phyloP scores from a whole-genome alignment of 2,113 vertebrate species.

The Myrmecophaga tridactyla region DNA sequence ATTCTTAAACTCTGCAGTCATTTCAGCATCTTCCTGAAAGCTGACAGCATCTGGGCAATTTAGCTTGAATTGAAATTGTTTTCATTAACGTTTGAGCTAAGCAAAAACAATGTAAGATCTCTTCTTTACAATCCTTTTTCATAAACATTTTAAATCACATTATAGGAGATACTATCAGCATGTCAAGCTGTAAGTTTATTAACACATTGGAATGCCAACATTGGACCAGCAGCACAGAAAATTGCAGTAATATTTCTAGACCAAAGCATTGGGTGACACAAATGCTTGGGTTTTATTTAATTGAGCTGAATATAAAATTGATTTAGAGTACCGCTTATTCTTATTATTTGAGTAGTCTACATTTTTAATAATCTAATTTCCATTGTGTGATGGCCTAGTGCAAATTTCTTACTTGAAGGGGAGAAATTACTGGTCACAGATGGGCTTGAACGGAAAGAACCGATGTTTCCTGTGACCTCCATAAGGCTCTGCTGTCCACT shows the following conservation, averaged over 20 bases:
- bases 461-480: background rate
- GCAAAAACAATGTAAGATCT: background rate
- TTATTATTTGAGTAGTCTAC: conserved; percentile 42
- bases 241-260: conserved; percentile 39
- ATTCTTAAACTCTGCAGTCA: background rate
- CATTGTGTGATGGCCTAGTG: background rate
- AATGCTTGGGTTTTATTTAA: conserved; percentile 40
- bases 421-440: conserved; percentile 46
- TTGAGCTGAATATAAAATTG: conserved; percentile 46
- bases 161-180: background rate
- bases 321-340: conserved; percentile 39
- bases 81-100: conserved; percentile 25
- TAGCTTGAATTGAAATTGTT: background rate
- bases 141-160: conserved; percentile 52
- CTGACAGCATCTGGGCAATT: background rate
- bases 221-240: background rate
- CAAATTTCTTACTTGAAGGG: conserved; percentile 29
- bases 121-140: conserved; percentile 14
- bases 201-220: background rate
- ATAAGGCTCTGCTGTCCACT: background rate
- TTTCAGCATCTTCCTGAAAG: background rate
- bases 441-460: background rate
- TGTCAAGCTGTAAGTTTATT: conserved; percentile 47
- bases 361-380: conserved; percentile 68
- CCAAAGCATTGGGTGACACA: background rate